phyloP scores from a whole-genome alignment of 2,888 invertebrate species.

The Poecilobothrus nobilitatus region DNA sequence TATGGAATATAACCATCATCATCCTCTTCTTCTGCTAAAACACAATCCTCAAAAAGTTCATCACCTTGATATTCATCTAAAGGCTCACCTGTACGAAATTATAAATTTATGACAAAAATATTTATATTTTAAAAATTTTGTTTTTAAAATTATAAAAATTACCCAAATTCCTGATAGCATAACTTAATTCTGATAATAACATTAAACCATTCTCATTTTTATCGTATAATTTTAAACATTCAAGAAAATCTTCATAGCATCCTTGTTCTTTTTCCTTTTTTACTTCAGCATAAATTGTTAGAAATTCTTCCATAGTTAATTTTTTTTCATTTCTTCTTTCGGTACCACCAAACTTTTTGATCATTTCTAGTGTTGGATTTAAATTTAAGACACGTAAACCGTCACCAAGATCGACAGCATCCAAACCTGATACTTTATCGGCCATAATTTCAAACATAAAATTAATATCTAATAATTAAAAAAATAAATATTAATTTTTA shows the following conservation, averaged over 20 bases:
- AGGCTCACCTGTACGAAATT: constrained; percentile 60
- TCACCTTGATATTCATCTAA: constrained; percentile 64
- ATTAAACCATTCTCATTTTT: constrained; percentile 90
- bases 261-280: constrained; percentile 94
- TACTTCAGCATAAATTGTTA: constrained; percentile 86
- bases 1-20: constrained; percentile 84
- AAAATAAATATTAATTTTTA: constrained; percentile 16
- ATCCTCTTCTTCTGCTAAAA: constrained; percentile 65
- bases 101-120: not conserved
- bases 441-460: constrained; percentile 89
- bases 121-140: constrained; percentile 20
- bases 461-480: constrained; percentile 53
- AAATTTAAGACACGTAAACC: constrained; percentile 83
- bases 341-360: constrained; percentile 87
- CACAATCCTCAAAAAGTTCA: constrained; percentile 66
- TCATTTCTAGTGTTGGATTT: constrained; percentile 80
- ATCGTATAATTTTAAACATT: constrained; percentile 96
- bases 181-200: constrained; percentile 87
- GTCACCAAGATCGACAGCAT: constrained; percentile 82
- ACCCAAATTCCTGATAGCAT: constrained; percentile 87
- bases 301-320: constrained; percentile 87
- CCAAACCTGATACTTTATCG: constrained; percentile 77
- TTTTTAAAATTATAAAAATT: constrained; percentile 29
- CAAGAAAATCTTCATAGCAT: constrained; percentile 91
- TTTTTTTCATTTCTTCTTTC: constrained; percentile 92